These are phyloP conservation scores for Tetraodon nigroviridis DNA, from an alignment of 2,113 vertebrate genomes.

Conservation along the genomic window DNA sequence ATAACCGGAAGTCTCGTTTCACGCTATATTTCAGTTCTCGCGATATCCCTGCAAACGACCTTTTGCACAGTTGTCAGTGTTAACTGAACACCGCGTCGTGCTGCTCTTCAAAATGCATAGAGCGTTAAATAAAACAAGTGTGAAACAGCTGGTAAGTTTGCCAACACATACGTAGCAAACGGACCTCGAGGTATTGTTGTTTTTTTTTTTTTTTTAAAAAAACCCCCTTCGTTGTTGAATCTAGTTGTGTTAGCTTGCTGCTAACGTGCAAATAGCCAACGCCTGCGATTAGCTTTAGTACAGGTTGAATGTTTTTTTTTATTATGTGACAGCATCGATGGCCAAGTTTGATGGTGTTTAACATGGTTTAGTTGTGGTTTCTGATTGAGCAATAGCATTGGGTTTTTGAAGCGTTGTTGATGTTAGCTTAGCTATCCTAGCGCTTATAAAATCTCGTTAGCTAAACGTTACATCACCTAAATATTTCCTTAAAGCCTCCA, in stretches of 20 bases:
- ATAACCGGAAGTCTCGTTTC: background rate
- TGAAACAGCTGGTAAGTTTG: constrained; percentile 68
- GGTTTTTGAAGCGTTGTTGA: background rate
- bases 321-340: background rate
- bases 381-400: background rate
- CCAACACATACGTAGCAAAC: background rate
- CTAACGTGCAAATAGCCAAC: background rate
- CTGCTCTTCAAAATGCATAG: constrained; percentile 62
- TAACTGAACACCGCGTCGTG: background rate
- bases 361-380: background rate
- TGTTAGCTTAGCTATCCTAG: constrained; percentile 35
- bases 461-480: constrained; percentile 4
- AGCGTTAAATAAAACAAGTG: constrained; percentile 51
- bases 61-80: constrained; percentile 32
- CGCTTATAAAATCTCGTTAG: constrained; percentile 36
- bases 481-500: background rate
- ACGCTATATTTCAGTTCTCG: constrained; percentile 31
- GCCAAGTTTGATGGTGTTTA: background rate
- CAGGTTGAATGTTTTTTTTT: background rate
- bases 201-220: background rate
- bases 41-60: constrained; percentile 53
- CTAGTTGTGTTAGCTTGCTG: background rate
- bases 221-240: background rate
- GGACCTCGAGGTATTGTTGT: too few relatives aligned
- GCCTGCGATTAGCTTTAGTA: background rate